Evolutionary conservation across 2,888 invertebrate species (phyloP), one percentile per base, ranked within the genome.

Genomic region (Metopia argyrocephala): DNA sequence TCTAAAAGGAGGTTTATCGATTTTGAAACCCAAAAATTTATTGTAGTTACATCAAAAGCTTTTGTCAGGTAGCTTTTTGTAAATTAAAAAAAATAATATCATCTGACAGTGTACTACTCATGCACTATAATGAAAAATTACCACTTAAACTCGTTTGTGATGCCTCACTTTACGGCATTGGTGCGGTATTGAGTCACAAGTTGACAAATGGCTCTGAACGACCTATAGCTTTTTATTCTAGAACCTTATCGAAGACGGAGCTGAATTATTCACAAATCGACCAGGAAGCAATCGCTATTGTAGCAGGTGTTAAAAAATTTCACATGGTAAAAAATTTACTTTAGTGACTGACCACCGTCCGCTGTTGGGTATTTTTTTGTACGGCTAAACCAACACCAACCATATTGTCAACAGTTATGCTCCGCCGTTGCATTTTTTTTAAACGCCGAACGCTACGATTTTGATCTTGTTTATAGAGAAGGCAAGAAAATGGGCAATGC

Each of bases 151-250:
- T 82, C 3, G 66, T 75, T 5, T 83, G 83, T 38, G 83, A 85
- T 54, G 82, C 82, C 28, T 83, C 82, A 15, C 82, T 82, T 25
- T 84, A 82, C 76, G 83, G 82, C 9, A 59, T 82, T 7, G 83
- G 79, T 2, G 79, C 71, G 12, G 76, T 83, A 2, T 73, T 81
- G 23, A 57, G 73, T 31, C 83, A 82, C 20, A 48, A n/a, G 12
- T 31, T 80, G 52, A 4, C 50, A 28, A 71, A 82, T 54, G 76
- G 76, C 18, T 62, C 57, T 50, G 70, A 70, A 48, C 50, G 23
- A n/a, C 57, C 64, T 20, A 70, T 70, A 23, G 64, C 64, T 1
- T 70, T 70, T 65, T 65, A 70, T 65, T 70, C 31, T 7, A 69
- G 70, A 20, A 76, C 64, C 3, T 57, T 76, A 52, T 70, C 69